These are phyloP conservation scores for Tenthredo distinguenda DNA, from an alignment of 2,888 invertebrate species.

Conservation along the genomic window DNA sequence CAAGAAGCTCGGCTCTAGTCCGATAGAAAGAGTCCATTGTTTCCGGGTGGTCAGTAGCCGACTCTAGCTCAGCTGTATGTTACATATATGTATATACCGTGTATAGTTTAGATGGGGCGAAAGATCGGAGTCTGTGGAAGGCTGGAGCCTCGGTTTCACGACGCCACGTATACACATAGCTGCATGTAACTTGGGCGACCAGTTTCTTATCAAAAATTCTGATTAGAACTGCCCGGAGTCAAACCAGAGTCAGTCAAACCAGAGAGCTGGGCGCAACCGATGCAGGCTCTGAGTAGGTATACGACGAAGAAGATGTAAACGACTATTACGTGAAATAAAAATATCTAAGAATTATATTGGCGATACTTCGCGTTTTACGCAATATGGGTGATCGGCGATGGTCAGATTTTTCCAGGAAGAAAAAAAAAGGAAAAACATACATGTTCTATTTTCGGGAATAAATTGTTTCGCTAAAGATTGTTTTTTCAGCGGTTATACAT, in stretches of 20 bases:
- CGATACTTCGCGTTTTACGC: no score
- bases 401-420: no score
- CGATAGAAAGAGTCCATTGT: slow-evolving; percentile 40
- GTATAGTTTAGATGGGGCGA: background rate
- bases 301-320: background rate
- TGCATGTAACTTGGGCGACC: background rate
- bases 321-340: no score
- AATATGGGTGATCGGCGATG: no score
- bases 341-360: background rate
- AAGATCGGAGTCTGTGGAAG: slow-evolving; percentile 1
- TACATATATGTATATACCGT: background rate
- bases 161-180: background rate
- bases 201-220: slow-evolving; percentile 44
- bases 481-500: no score
- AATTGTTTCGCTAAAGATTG: no score
- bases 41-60: slow-evolving; percentile 36
- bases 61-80: background rate
- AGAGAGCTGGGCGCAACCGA: background rate
- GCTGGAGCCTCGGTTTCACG: background rate
- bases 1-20: background rate
- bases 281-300: background rate
- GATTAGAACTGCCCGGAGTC: slow-evolving; percentile 22
- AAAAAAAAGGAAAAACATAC: no score
- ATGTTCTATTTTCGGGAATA: no score
- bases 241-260: slow-evolving; percentile 39